phyloP scores from a whole-genome alignment of 2,113 vertebrate genomes.

The Pontoporia blainvillei region DNA sequence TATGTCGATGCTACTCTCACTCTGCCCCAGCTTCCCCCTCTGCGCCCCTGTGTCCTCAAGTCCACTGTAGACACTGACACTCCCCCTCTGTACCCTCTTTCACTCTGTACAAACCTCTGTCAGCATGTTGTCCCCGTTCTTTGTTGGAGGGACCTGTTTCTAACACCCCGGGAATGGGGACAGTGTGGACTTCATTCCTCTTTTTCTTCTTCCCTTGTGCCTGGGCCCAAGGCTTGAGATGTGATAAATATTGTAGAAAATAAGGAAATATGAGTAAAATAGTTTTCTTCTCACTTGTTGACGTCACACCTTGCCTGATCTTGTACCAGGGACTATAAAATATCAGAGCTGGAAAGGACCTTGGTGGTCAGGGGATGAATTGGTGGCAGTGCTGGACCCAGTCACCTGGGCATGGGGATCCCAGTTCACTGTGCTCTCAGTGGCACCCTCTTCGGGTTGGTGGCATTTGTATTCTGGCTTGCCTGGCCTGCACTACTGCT shows the following conservation, averaged over 20 bases:
- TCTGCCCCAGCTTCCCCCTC: too few species aligned
- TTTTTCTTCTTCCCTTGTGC: not conserved
- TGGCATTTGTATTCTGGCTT: too few species aligned
- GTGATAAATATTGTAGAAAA: not conserved
- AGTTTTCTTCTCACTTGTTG: not conserved
- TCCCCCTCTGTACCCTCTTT: not conserved
- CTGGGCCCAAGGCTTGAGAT: not conserved
- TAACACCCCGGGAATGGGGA: not conserved
- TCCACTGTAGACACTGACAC: not conserved
- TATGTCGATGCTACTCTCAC: too few species aligned
- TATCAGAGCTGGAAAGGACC: not conserved
- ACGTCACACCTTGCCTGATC: not conserved
- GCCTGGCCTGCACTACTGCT: not conserved
- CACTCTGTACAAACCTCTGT: not conserved
- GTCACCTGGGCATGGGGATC: rapidly evolving
- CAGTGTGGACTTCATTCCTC: not conserved
- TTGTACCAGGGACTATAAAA: not conserved
- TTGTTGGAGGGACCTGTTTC: not conserved
- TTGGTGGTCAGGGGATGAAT: not conserved
- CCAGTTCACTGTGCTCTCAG: not conserved
- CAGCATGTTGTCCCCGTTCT: not conserved
- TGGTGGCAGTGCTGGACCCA: not conserved
- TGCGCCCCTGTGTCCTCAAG: too few species aligned
- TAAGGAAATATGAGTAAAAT: not conserved
- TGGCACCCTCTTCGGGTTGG: rapidly evolving